These are phyloP conservation scores for Alexandromys fortis DNA, from an alignment of 2,113 vertebrate species.

Conservation along the genomic window DNA sequence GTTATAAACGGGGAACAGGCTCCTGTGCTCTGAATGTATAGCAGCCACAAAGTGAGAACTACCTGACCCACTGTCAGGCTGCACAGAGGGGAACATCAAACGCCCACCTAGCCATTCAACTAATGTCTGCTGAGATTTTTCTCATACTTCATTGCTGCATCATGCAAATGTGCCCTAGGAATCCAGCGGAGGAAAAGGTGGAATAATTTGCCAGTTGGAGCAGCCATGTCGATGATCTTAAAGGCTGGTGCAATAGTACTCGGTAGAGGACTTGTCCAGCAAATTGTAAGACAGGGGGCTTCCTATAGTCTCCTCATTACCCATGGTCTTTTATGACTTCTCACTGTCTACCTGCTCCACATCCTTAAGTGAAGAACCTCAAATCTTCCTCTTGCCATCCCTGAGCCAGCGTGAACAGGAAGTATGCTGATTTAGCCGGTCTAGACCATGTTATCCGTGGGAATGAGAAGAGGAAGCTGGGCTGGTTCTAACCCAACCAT, in stretches of 20 bases:
- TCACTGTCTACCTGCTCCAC: background rate
- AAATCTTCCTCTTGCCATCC: background rate
- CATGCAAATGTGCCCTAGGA: conserved; percentile 14
- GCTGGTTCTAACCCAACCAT: background rate
- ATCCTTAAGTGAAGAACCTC: background rate
- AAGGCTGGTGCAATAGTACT: background rate
- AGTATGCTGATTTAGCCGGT: background rate
- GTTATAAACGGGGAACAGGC: background rate
- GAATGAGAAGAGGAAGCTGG: background rate
- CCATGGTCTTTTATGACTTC: background rate
- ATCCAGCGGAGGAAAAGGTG: background rate
- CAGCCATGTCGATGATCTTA: background rate
- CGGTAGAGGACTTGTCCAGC: background rate
- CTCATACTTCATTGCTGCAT: too few relatives aligned
- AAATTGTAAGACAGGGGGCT: background rate
- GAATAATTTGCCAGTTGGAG: background rate
- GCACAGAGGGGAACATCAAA: background rate
- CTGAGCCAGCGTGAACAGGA: background rate
- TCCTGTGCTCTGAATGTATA: background rate
- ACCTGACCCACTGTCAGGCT: too few relatives aligned
- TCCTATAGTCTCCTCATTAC: background rate
- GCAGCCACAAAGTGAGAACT: background rate
- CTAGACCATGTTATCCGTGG: background rate
- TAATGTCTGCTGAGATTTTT: background rate
- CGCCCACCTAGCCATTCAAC: background rate